Evolutionary conservation across 2,797 vertebrate genomes (phyloP).

Genomic region (Onychomys torridus): DNA sequence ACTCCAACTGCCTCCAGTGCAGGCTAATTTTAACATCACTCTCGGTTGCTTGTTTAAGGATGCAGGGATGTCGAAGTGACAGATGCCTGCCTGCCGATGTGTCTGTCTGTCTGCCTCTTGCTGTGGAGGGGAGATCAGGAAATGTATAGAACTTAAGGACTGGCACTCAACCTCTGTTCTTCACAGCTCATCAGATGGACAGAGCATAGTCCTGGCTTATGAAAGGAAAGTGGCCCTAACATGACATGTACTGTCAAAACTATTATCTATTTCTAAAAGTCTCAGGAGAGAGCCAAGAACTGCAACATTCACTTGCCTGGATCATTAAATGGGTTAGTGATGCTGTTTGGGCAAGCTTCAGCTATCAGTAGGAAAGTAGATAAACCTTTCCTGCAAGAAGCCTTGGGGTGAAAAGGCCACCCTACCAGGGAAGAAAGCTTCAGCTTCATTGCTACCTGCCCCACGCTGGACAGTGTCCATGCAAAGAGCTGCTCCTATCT

Average conservation of each 20-base stretch:
- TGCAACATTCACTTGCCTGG: background rate
- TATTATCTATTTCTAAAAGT: background rate
- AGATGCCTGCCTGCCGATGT: slow-evolving; percentile 30
- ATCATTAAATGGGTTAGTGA: background rate
- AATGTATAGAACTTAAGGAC: background rate
- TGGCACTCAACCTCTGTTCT: background rate
- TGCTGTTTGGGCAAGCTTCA: background rate
- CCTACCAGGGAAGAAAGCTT: background rate
- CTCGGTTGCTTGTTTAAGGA: slow-evolving; percentile 71
- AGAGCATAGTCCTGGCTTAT: background rate
- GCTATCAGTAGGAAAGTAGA: background rate
- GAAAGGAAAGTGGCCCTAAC: background rate
- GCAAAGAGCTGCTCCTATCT: background rate
- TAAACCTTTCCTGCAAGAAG: background rate
- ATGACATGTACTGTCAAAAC: background rate
- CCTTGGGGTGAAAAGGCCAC: background rate
- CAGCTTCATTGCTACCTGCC: background rate
- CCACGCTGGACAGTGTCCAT: background rate
- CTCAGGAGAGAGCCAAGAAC: background rate
- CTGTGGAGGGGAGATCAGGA: background rate
- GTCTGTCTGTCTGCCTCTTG: background rate
- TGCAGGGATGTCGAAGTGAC: slow-evolving; percentile 78
- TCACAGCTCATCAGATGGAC: background rate
- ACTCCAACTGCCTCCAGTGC: slow-evolving; percentile 71
- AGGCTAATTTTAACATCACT: slow-evolving; percentile 86